These are phyloP conservation scores for Epinotia demarniana DNA, from an alignment of 2,888 invertebrate genomes.

Conservation along the genomic window DNA sequence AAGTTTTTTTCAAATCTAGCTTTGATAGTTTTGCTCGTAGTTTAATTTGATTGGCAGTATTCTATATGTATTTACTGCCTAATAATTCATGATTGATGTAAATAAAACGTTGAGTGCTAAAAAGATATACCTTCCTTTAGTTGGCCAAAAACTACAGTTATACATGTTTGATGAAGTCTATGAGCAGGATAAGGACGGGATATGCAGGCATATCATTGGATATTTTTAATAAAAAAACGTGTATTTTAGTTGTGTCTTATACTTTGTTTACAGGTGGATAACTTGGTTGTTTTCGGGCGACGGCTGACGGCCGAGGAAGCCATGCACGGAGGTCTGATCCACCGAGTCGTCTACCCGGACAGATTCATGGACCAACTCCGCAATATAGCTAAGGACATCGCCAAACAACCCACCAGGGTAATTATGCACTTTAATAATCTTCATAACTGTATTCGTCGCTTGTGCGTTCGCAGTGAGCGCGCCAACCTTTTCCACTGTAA, in stretches of 20 bases:
- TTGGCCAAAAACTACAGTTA: neutral
- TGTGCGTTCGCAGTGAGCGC: constrained; percentile 80
- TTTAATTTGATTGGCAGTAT: neutral
- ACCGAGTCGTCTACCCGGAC: constrained; percentile 91
- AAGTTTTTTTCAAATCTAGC: too few relatives aligned
- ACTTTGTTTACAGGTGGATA: constrained; percentile 65
- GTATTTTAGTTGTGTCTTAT: neutral
- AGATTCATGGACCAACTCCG: constrained; percentile 91
- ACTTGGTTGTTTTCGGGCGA: constrained; percentile 85
- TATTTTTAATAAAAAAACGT: neutral
- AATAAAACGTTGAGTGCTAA: too few relatives aligned
- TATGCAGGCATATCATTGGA: neutral
- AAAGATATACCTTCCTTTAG: too few relatives aligned
- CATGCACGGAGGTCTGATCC: constrained; percentile 90
- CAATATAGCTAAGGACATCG: constrained; percentile 87
- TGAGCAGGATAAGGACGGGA: neutral
- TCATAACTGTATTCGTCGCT: constrained; percentile 66
- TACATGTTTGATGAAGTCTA: neutral
- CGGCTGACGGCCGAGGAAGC: constrained; percentile 93
- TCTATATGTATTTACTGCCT: neutral
- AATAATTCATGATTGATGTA: neutral
- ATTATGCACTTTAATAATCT: constrained; percentile 55
- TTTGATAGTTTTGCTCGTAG: too few relatives aligned
- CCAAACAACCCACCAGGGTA: constrained; percentile 91
- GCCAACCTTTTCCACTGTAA: constrained; percentile 83